Evolutionary conservation across 2,888 invertebrate species (phyloP), one percentile per base, ranked within the genome.

Genomic region (Omphaloscelis lunosa): DNA sequence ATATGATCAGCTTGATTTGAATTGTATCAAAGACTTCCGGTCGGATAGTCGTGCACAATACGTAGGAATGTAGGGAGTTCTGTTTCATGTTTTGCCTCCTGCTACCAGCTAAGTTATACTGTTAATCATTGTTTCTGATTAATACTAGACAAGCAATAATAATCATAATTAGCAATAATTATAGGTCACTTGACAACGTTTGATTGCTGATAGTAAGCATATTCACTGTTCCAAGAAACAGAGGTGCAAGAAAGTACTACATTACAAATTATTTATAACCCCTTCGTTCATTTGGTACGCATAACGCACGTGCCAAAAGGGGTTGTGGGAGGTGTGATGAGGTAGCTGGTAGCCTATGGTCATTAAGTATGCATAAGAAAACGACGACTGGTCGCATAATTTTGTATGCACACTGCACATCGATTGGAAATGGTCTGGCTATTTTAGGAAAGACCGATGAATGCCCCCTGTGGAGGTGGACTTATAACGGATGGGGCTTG

Each of bases 21-120:
- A 74, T 78, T 56, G 56, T 65, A 56, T 68, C 70, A 45, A 34
- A 65, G 63, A 65, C 63, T 82, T 83, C 86, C 86, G 62, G 62
- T 53, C 17, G 39, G 74, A 51, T 68, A 15, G 45, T 15, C 20
- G 20, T 23, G 11, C 65, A 63, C 41, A 41, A n/a, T 34, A 27
- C 59, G 51, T 79, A 70, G 39, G 69, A 83, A 41, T 27, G 23
- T 63, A 68, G 58, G 48, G 67, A 62, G 48, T 75, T 45, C n/a
- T 34, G 20, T 39, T 29, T 65, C 17, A 6, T 27, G 11, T 58
- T 23, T 58, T 58, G 8, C 20, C 51, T 66, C 15, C 29, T 68
- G 29, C 23, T n/a, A 51, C 17, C 27, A 58, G 27, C 17, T 59
- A 48, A 48, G 17, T 39, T 27, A 63, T 53, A 20, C 27, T 56